Conservation (phyloP, 2,113 vertebrate species). For the Vulpes lagopus region DNA sequence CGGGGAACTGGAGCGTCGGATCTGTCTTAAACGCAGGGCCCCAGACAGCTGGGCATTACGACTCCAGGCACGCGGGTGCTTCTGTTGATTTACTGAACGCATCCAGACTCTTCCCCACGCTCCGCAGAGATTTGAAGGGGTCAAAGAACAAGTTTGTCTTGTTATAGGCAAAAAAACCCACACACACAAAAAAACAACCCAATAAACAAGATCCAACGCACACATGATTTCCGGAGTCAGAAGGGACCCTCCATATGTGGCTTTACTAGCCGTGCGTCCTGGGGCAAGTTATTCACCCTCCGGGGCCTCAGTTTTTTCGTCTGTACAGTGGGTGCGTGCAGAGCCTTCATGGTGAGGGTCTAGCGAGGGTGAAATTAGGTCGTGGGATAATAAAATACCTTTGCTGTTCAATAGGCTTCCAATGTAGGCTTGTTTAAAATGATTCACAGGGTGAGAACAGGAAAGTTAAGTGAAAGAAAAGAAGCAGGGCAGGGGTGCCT, state of each 20-base stretch:
- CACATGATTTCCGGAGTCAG: accelerated
- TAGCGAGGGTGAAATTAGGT: not conserved
- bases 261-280: not conserved
- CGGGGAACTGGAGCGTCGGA: not conserved
- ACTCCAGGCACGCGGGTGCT: not conserved
- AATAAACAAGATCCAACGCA: not conserved
- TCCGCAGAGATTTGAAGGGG: not conserved
- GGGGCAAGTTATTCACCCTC: not conserved
- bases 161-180: not conserved
- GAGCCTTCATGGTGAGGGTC: accelerated
- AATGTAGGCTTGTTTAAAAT: not conserved
- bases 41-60: not conserved
- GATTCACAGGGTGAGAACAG: accelerated
- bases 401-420: not conserved
- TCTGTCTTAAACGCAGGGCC: not conserved
- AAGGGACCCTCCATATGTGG: accelerated
- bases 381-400: not conserved
- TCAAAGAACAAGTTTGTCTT: not conserved
- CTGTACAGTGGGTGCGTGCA: accelerated
- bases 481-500: accelerated
- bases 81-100: not conserved
- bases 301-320: not conserved
- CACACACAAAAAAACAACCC: no score
- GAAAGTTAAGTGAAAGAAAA: no score
- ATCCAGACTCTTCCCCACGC: accelerated